These are phyloP conservation scores for Arbacia lixula DNA, from an alignment of 53 echinoderm and acorn worm genomes.

Conservation along the genomic window DNA sequence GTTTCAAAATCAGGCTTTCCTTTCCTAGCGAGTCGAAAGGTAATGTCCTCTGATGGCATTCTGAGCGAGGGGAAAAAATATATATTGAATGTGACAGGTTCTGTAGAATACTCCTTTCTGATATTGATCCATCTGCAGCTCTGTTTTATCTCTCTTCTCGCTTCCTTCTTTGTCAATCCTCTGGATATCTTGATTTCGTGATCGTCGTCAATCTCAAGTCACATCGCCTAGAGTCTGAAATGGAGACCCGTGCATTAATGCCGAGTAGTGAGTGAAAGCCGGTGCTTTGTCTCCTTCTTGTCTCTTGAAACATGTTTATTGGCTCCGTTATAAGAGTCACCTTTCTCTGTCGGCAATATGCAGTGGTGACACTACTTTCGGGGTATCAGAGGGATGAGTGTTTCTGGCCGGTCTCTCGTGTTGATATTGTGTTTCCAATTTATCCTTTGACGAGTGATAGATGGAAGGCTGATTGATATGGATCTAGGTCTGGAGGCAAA, in stretches of 20 bases:
- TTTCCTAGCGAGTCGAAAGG: slow-evolving; percentile 44
- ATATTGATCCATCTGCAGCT: slow-evolving; percentile 48
- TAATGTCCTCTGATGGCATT: slow-evolving; percentile 53
- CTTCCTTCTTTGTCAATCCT: background rate
- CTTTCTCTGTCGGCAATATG: slow-evolving; percentile 8
- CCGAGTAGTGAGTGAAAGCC: slow-evolving; percentile 33
- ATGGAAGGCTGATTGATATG: slow-evolving; percentile 34
- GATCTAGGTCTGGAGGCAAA: slow-evolving; percentile 25
- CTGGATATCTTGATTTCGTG: slow-evolving; percentile 52
- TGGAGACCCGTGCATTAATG: slow-evolving; percentile 40
- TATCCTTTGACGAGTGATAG: slow-evolving; percentile 9
- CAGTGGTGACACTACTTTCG: background rate
- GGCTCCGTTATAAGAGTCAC: slow-evolving; percentile 22
- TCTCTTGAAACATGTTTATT: slow-evolving; percentile 46
- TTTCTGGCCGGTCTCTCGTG: background rate
- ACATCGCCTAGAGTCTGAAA: slow-evolving; percentile 51
- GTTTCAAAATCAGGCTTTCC: slow-evolving; percentile 49
- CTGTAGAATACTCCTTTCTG: slow-evolving; percentile 56
- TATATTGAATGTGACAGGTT: slow-evolving; percentile 54
- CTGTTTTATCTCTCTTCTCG: slow-evolving; percentile 1
- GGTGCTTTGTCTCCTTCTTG: background rate
- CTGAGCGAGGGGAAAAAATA: slow-evolving; percentile 43
- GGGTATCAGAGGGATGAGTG: background rate
- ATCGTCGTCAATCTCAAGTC: slow-evolving; percentile 51
- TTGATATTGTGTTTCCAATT: slow-evolving; percentile 25